Evolutionary conservation across 2,113 vertebrate species (phyloP).

Genomic region (Zosterops pallidus): DNA sequence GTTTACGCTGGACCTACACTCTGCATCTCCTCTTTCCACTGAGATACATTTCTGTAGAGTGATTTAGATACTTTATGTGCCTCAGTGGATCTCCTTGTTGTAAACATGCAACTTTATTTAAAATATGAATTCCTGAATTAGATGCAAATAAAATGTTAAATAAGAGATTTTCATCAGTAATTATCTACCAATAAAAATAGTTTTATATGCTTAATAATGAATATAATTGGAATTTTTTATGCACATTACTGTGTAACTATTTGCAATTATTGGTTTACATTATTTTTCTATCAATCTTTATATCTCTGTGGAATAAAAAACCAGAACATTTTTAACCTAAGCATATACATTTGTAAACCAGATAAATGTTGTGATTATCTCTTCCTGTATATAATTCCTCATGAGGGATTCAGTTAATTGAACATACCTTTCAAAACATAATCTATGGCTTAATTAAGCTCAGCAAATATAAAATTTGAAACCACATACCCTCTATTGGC

Average conservation of each 20-base stretch:
- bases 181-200: conserved; percentile 55
- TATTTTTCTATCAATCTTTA: conserved; percentile 75
- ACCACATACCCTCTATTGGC: conserved; percentile 81
- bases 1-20: neutral
- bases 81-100: neutral
- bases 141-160: conserved; percentile 38
- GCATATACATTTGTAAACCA: conserved; percentile 95
- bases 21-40: neutral
- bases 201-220: conserved; percentile 55
- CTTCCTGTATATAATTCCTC: conserved; percentile 91
- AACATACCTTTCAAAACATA: conserved; percentile 95
- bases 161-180: conserved; percentile 38
- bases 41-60: neutral
- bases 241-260: conserved; percentile 45
- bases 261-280: conserved; percentile 68
- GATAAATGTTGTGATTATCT: conserved; percentile 98
- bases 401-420: conserved; percentile 95
- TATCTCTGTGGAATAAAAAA: conserved; percentile 77
- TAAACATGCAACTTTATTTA: conserved; percentile 32
- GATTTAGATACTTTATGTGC: neutral
- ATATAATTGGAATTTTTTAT: conserved; percentile 43
- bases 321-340: conserved; percentile 89
- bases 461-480: conserved; percentile 96
- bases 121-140: conserved; percentile 18
- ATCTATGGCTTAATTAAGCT: conserved; percentile 99